These are phyloP conservation scores for Oophaga pumilio DNA, from an alignment of 2,113 vertebrate species.

Conservation along the genomic window DNA sequence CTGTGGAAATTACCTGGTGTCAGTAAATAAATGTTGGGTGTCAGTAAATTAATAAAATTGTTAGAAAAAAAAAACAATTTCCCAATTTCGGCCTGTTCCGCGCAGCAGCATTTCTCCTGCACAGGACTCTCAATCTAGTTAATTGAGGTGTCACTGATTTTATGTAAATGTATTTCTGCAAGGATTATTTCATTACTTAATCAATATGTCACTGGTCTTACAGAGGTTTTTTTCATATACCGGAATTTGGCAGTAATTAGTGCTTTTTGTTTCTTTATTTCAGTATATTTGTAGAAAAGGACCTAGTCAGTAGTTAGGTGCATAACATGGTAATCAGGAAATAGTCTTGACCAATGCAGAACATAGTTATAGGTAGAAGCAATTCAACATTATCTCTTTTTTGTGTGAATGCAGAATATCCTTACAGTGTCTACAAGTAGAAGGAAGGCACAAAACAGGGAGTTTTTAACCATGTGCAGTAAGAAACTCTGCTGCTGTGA, in stretches of 20 bases:
- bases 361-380: background rate
- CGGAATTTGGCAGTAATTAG: background rate
- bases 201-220: constrained; percentile 21
- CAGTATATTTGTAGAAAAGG: background rate
- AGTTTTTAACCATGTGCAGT: no score
- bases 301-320: background rate
- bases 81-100: background rate
- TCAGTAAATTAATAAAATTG: constrained; percentile 8
- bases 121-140: background rate
- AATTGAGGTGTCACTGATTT: constrained; percentile 27
- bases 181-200: constrained; percentile 25
- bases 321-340: background rate
- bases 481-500: no score
- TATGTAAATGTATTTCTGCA: constrained; percentile 24
- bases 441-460: background rate
- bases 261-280: constrained; percentile 2
- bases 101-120: background rate
- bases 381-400: background rate
- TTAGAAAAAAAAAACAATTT: background rate
- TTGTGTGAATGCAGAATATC: no score
- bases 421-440: background rate
- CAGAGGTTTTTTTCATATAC: background rate
- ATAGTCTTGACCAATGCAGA: background rate
- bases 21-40: constrained; percentile 4
- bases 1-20: background rate